Percentiles rank a stretch among this genome's conserved stretches.
Conservation (phyloP, 2,888 invertebrate species). For the Phalera bucephala region DNA sequence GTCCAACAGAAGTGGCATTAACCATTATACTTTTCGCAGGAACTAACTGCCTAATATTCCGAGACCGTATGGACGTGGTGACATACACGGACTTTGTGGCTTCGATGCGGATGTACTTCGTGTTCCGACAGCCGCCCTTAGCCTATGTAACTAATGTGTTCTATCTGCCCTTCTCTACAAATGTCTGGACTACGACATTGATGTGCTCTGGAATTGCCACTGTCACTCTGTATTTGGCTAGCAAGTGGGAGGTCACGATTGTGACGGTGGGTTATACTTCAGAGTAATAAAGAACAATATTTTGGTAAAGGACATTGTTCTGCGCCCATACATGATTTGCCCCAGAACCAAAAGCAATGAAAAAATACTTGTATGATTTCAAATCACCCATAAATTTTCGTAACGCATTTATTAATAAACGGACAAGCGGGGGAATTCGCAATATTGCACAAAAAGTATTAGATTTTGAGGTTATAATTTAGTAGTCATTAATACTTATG, state of each 20-base stretch:
- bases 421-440: too few species aligned
- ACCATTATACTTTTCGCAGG: conserved; percentile 32
- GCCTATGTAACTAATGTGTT: conserved; percentile 86
- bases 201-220: conserved; percentile 59
- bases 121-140: conserved; percentile 85
- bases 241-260: conserved; percentile 48
- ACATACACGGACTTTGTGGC: conserved; percentile 74
- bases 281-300: not conserved
- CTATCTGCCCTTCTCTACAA: conserved; percentile 82
- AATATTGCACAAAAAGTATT: too few species aligned
- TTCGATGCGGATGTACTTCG: conserved; percentile 72
- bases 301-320: too few species aligned
- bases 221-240: conserved; percentile 55
- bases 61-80: conserved; percentile 54
- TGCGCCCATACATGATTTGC: too few species aligned
- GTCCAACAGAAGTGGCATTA: too few species aligned
- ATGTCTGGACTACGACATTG: conserved; percentile 83
- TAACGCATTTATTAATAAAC: too few species aligned
- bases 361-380: too few species aligned
- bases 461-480: too few species aligned
- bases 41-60: conserved; percentile 48
- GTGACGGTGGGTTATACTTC: conserved; percentile 35
- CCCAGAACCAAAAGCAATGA: too few species aligned
- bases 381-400: too few species aligned
- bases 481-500: too few species aligned